Base-by-base conservation (phyloP, 2,888 invertebrate species). In the Conistra vaccinii region DNA sequence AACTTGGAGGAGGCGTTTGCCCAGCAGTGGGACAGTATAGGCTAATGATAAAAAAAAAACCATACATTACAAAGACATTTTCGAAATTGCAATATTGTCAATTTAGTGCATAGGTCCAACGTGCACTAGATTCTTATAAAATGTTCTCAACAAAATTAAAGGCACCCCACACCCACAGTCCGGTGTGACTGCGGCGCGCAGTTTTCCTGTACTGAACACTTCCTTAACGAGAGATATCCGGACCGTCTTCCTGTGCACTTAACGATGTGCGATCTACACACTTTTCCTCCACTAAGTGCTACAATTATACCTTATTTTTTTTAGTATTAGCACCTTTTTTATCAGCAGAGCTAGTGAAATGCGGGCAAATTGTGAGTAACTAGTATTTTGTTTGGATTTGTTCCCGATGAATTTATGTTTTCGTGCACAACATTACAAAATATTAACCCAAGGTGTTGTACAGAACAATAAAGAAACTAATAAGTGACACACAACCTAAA, bases 151-250 rank as follows among this genome's bases (percentile, higher is more conserved):
- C 35, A 58, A 60, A 73, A 29, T 20, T 26, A 62, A 69, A 80
- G 58, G 4, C n/a, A n/a, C n/a, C 3, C 32, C 14, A 3, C 32
- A 23, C 12, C n/a, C 32, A 55, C 67, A 1, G 51, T 80, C 53
- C 79, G 77, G 84, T 83, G 87, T 87, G 76, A 82, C 51, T 42
- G 61, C 23, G 51, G 29, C n/a, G 26, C 58, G 14, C 69, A 84
- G 83, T 85, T 89, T 89, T 83, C 88, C 83, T 74, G 76, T 76
- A 69, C 74, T 71, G 83, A 85, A 80, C 86, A 85, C 84, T 85
- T 87, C 80, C 89, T 79, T 84, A 89, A 87, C 85, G 78, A 88
- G 85, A 87, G 81, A 81, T 85, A 85, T 89, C 86, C 87, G 83
- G 81, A 42, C 35, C 32, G 29, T 67, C 69, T 82, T 80, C 80